These are phyloP conservation scores for Clanis bilineata DNA, from an alignment of 2,888 invertebrate species.

Conservation along the genomic window DNA sequence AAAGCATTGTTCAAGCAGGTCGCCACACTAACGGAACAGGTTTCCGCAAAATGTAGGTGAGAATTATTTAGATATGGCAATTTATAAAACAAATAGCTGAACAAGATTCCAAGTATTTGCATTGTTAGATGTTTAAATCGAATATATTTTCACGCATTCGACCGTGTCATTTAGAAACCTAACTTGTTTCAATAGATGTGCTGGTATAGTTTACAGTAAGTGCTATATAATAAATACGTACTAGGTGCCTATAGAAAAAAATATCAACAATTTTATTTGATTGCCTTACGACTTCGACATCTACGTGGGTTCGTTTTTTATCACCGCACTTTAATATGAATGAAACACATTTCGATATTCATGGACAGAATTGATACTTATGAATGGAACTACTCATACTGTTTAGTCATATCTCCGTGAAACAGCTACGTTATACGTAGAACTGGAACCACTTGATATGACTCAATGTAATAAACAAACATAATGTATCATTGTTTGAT, in stretches of 20 bases:
- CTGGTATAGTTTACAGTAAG: neutral
- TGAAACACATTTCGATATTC: conserved; percentile 21
- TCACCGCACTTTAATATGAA: conserved; percentile 11
- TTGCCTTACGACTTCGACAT: neutral
- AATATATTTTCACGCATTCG: neutral
- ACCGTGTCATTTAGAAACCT: neutral
- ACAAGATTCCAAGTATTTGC: conserved; percentile 2
- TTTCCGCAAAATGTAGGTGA: conserved; percentile 7
- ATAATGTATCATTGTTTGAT: conserved; percentile 22
- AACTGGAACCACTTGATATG: conserved; percentile 48
- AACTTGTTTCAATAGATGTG: neutral
- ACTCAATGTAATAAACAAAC: conserved; percentile 45
- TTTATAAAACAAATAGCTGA: conserved; percentile 3
- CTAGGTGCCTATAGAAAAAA: neutral
- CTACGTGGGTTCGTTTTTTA: neutral
- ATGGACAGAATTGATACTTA: conserved; percentile 46
- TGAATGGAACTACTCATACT: conserved; percentile 66
- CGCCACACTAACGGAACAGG: conserved; percentile 1
- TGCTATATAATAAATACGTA: neutral
- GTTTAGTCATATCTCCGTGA: conserved; percentile 61
- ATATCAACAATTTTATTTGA: neutral
- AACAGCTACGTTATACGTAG: conserved; percentile 49
- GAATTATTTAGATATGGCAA: conserved; percentile 11
- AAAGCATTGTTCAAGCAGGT: conserved; percentile 14
- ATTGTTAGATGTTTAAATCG: neutral